Evolutionary conservation across 92 coral and sea anemone species (phyloP), one percentile per base, ranked within the genome.

Genomic region (Zoanthus sociatus): DNA sequence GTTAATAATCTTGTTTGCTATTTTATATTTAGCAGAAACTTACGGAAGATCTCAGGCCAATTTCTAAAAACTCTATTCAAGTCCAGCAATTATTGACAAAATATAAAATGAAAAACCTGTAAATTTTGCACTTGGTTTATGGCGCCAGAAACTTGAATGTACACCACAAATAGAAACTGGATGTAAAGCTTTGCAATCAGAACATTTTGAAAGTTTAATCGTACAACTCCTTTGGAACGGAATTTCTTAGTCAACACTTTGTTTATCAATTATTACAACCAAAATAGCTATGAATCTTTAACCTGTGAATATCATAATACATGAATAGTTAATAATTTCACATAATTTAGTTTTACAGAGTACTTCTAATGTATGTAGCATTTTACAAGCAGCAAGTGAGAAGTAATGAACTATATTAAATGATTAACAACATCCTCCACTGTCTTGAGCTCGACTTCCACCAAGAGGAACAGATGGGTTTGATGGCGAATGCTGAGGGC

Each of bases 401-500:
- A 81, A 17, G 85, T 71, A 45, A 78, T 60, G 83, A 13, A 81
- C 60, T 37, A 72, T 20, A 60, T 78, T 78, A 5, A 37, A 45
- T 5, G 61, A 46, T 61, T 94, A 97, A 72, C 99, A 97, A 78
- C 99, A 97, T 81, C 99, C 99, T 45, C 99, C 94, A 78, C 97
- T 92, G 82, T 97, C 99, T 64, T 97, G 96, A 14, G 97, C 78
- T 89, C 99, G 94, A 87, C 97, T 90, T 6, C 99, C 98, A n/a
- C 98, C 98, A 87, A 92, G 90, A 9, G 99, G 98, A 70, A 95
- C 92, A 9, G 98, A 95, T 0, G 99, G 95, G 70, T 97, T 97
- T 48, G 99, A 93, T 42, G 99, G 99, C 5, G 99, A 97, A 66
- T 97, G 99, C 77, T 97, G 99, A 18, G 99, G 99, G 56, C 99